Percentiles rank a stretch among this genome's conserved stretches.
Evolutionary conservation across 2,797 vertebrate species (phyloP).

Genomic region (Betta splendens): DNA sequence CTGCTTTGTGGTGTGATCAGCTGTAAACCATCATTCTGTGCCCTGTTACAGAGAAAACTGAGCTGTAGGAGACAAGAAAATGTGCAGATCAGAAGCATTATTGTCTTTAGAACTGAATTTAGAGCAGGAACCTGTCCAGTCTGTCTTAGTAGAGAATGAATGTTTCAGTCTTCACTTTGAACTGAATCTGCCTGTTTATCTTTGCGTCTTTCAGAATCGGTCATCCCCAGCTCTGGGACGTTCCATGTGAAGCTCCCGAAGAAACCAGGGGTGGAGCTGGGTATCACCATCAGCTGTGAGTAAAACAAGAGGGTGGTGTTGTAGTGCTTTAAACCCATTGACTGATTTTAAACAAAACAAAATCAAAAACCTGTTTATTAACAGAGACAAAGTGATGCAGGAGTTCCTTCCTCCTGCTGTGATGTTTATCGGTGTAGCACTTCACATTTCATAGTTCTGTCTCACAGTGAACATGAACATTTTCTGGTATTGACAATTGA

Average conservation of each 20-base stretch:
- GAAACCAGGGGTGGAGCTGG: slow-evolving; percentile 96
- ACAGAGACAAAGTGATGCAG: too few relatives aligned
- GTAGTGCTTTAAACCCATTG: too few relatives aligned
- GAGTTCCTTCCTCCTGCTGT: slow-evolving; percentile 8
- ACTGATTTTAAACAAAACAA: too few relatives aligned
- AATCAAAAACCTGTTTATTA: too few relatives aligned
- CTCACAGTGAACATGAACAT: slow-evolving; percentile 1
- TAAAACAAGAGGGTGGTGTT: background rate
- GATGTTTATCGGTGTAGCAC: slow-evolving; percentile 16
- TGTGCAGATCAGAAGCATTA: too few relatives aligned
- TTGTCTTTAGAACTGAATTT: too few relatives aligned
- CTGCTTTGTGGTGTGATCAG: too few relatives aligned
- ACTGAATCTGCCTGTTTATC: background rate
- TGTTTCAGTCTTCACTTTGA: background rate
- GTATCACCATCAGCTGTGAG: slow-evolving; percentile 99
- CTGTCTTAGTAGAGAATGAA: too few relatives aligned
- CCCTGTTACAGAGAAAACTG: too few relatives aligned
- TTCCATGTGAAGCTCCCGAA: slow-evolving; percentile 99
- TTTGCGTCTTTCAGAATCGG: slow-evolving; percentile 86
- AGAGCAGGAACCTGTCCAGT: too few relatives aligned
- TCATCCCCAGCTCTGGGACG: slow-evolving; percentile 97
- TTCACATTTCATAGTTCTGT: background rate
- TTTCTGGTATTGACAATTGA: slow-evolving; percentile 26
- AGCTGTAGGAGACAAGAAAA: too few relatives aligned
- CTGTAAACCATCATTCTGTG: too few relatives aligned